Evolutionary conservation across 2,113 vertebrate genomes (phyloP).

Genomic region (Synchiropus splendidus): DNA sequence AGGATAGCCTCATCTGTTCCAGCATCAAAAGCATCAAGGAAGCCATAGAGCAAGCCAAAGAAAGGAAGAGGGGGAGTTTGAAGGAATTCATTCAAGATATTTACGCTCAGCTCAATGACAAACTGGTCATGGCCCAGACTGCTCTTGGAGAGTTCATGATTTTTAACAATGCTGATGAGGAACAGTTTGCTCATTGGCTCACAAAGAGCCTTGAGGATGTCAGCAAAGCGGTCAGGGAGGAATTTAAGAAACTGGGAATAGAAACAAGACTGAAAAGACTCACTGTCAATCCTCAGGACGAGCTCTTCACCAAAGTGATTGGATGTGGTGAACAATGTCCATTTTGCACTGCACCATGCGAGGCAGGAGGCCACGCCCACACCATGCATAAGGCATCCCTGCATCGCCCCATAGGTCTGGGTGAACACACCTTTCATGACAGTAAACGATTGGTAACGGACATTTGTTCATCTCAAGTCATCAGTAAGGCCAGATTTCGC

Average conservation of each 20-base stretch:
- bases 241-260: conserved; percentile 7
- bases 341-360: conserved; percentile 64
- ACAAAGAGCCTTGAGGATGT: neutral
- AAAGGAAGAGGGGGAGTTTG: conserved; percentile 3
- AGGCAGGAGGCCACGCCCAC: conserved; percentile 48
- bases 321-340: conserved; percentile 63
- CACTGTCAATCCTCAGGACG: conserved; percentile 40
- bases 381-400: conserved; percentile 28
- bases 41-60: conserved; percentile 15
- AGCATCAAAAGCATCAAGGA: conserved; percentile 5
- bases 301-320: conserved; percentile 42
- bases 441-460: neutral
- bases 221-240: conserved; percentile 10
- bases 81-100: conserved; percentile 11
- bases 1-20: no score
- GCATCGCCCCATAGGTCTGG: conserved; percentile 47
- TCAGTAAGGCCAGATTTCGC: accelerated
- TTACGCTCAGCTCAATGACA: conserved; percentile 8
- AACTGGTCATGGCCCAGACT: conserved; percentile 14
- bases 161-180: conserved; percentile 15
- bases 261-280: conserved; percentile 21
- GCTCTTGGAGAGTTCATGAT: conserved; percentile 20
- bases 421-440: accelerated
- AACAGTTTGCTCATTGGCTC: conserved; percentile 12
- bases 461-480: conserved; percentile 39